Conservation (phyloP, 1,140 invertebrate species). For the Ceratina australensis region DNA sequence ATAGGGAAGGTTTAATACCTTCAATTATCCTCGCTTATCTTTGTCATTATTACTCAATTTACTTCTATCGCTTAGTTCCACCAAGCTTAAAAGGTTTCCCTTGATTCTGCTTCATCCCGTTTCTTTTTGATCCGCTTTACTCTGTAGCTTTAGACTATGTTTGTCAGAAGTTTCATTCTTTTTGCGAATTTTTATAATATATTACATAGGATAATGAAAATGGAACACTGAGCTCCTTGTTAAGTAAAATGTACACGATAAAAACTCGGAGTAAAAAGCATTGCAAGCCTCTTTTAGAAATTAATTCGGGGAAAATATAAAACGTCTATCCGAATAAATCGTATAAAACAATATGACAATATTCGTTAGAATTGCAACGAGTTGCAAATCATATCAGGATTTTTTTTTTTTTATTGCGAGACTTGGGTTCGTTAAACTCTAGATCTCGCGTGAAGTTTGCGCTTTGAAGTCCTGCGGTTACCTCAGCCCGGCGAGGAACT, state of each 20-base stretch:
- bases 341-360: too few relatives aligned
- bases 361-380: too few relatives aligned
- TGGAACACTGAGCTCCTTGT: background rate
- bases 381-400: too few relatives aligned
- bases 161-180: background rate
- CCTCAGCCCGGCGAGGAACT: background rate
- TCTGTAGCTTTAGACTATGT: too few relatives aligned
- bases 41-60: background rate
- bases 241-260: too few relatives aligned
- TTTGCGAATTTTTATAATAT: background rate
- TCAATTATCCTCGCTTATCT: background rate
- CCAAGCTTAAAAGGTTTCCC: background rate
- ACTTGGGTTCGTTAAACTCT: background rate
- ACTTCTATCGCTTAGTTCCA: too few relatives aligned
- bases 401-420: background rate
- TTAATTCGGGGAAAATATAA: too few relatives aligned
- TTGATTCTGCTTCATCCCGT: background rate
- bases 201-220: background rate
- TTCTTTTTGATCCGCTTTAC: background rate
- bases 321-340: too few relatives aligned
- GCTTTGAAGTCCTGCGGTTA: constrained; percentile 8
- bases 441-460: constrained; percentile 14
- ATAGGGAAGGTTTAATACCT: too few relatives aligned
- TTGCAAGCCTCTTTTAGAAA: too few relatives aligned
- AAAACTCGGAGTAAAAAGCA: too few relatives aligned